phyloP scores from a whole-genome alignment of 2,888 invertebrate genomes.

The Caenorhabditis wallacei region DNA sequence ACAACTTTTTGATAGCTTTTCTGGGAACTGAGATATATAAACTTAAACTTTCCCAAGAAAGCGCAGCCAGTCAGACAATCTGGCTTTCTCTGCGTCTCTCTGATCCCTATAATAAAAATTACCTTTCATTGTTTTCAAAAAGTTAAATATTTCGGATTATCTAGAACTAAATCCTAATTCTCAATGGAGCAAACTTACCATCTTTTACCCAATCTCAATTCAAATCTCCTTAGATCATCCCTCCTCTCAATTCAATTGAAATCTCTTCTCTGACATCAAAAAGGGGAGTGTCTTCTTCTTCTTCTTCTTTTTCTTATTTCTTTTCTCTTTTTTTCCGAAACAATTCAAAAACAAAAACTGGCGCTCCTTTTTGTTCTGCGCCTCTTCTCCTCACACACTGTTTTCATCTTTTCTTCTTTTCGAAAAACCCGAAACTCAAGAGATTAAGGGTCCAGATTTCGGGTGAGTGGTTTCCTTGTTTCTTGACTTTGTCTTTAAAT shows the following conservation, averaged over 20 bases:
- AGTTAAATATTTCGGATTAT: too few species aligned
- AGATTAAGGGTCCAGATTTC: conserved; percentile 53
- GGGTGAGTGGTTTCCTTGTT: too few species aligned
- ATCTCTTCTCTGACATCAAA: background rate
- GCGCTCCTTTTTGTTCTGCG: conserved; percentile 33
- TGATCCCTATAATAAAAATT: too few species aligned
- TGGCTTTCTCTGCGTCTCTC: too few species aligned
- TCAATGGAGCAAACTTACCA: background rate
- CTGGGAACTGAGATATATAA: too few species aligned
- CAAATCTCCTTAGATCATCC: background rate
- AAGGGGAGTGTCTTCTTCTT: conserved; percentile 38
- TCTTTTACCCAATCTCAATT: conserved; percentile 1
- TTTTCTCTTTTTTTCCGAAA: conserved; percentile 6
- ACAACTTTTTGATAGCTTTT: too few species aligned
- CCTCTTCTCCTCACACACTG: conserved; percentile 11
- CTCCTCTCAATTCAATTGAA: conserved; percentile 7
- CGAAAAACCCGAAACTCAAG: conserved; percentile 19
- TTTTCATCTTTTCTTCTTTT: conserved; percentile 21
- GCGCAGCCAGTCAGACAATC: too few species aligned
- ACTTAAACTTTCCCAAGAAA: too few species aligned
- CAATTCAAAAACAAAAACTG: conserved; percentile 49
- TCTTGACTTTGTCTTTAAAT: conserved; percentile 8
- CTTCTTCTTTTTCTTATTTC: background rate
- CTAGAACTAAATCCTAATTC: too few species aligned
- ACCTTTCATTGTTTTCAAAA: too few species aligned